These are phyloP conservation scores for Pinctada fucata DNA, from an alignment of 2,888 invertebrate genomes.

Conservation along the genomic window DNA sequence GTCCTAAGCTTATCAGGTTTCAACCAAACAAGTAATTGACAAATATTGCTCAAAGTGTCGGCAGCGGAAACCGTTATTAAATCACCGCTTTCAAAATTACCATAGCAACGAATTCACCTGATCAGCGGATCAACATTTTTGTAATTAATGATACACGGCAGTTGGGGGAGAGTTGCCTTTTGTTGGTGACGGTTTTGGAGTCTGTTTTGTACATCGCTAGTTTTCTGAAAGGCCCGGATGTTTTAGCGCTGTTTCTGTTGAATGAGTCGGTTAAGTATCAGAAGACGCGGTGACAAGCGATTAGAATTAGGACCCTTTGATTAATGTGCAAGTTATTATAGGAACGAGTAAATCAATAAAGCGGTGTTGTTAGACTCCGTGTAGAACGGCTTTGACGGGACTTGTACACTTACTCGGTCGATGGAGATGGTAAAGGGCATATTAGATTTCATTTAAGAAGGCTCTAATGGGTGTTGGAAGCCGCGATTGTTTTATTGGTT, in stretches of 20 bases:
- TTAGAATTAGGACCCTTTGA: conserved; percentile 6
- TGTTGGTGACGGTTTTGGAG: conserved; percentile 1
- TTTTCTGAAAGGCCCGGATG: conserved; percentile 5
- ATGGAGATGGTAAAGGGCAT: conserved; percentile 9
- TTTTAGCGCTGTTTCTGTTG: conserved; percentile 8
- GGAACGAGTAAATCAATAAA: conserved; percentile 8
- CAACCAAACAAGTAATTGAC: conserved; percentile 25
- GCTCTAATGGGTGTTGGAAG: not conserved
- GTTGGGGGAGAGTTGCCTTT: not conserved
- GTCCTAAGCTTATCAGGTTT: conserved; percentile 8
- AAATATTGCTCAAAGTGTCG: conserved; percentile 25
- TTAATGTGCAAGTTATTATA: conserved; percentile 15
- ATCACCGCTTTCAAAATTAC: conserved; percentile 13
- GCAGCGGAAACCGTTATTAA: conserved; percentile 27
- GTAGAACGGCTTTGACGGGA: conserved; percentile 10
- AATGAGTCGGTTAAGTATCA: conserved; percentile 8
- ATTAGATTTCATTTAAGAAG: conserved; percentile 7
- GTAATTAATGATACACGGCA: conserved; percentile 8
- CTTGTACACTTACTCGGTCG: conserved; percentile 8
- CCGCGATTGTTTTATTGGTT: not conserved
- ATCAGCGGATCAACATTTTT: conserved; percentile 11
- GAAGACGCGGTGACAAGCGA: conserved; percentile 10
- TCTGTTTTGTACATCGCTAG: conserved; percentile 10
- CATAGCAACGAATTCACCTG: conserved; percentile 29
- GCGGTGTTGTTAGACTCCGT: not conserved